Evolutionary conservation across 2,113 vertebrate genomes (phyloP), one percentile per base, ranked within the genome.

Genomic region (Cinclus cinclus): DNA sequence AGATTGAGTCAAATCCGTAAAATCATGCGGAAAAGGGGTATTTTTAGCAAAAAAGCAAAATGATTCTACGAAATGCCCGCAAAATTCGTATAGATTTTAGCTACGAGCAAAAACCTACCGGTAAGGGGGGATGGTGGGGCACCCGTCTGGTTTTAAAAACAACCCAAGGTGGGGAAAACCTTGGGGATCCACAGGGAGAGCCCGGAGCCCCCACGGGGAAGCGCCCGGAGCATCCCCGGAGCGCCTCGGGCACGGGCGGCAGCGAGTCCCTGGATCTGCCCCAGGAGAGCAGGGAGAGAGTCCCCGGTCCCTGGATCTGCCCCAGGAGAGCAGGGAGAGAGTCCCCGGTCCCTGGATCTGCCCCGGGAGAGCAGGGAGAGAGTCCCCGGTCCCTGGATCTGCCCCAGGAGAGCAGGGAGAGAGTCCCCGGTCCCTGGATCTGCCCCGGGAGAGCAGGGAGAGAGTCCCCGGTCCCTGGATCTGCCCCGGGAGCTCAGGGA

Each of bases 141-240:
- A 4, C 3, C 15, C 37, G 24, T 39, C 41, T 15, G 27, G 50
- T 71, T 6, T 67, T 11, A 3, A 44, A 25, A 20, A 17, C 35
- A 30, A 3, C n/a, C 24, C 1, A 0, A 1, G 0, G 14, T 0
- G 1, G 5, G 35, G 4, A 35, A 81, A n/a, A 0, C 15, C 17
- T n/a, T 0, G 19, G 50, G 81, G 35, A 58, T 3, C 7, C 9
- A 1, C 6, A 5, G 42, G 1, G 8, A 86, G 81, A 41, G 23
- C 2, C 5, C 31, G 24, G 20, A 42, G 41, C 14, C 39, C 15
- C 58, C 25, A 0, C 25, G 1, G 13, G 33, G 53, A 49, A 74
- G 63, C 21, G 10, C 37, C 44, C 37, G 8, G 52, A 13, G 7
- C 39, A 50, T 41, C 35, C 23, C 21, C 7, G 15, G 50, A 27